Conservation (phyloP, 1,140 invertebrate species). For the Gonioctena quinquepunctata region DNA sequence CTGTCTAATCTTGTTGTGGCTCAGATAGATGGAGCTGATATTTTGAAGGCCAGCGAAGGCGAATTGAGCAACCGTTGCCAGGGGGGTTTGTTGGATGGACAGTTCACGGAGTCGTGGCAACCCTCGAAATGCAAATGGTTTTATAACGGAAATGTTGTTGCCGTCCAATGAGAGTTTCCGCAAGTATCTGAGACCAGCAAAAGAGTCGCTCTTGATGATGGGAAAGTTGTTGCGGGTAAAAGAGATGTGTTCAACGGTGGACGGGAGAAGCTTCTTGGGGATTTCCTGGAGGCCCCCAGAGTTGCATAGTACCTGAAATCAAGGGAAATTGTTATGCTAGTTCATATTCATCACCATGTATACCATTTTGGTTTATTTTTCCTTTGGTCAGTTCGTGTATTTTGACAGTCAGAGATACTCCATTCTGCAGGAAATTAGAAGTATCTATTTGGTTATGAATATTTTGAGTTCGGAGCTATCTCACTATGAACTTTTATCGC, state of each 20-base stretch:
- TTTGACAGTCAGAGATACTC: too few relatives aligned
- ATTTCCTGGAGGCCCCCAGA: constrained; percentile 78
- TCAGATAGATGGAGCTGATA: constrained; percentile 72
- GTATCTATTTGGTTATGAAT: too few relatives aligned
- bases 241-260: constrained; percentile 77
- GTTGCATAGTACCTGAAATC: constrained; percentile 80
- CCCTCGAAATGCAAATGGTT: constrained; percentile 81
- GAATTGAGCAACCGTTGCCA: constrained; percentile 74
- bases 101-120: constrained; percentile 73
- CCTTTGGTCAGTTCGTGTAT: too few relatives aligned
- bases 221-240: constrained; percentile 80
- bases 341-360: not conserved
- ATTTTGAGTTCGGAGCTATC: too few relatives aligned
- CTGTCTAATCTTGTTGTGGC: constrained; percentile 76
- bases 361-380: not conserved
- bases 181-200: constrained; percentile 70
- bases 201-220: constrained; percentile 77
- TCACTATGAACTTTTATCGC: too few relatives aligned
- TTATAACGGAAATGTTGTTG: constrained; percentile 78
- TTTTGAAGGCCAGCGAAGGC: constrained; percentile 83
- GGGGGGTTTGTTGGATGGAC: constrained; percentile 79
- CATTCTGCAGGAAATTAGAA: too few relatives aligned
- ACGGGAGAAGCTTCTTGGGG: constrained; percentile 70
- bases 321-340: not conserved
- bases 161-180: constrained; percentile 76